Base-by-base conservation (phyloP, 2,888 invertebrate species). In the Eubasilissa splendida region DNA sequence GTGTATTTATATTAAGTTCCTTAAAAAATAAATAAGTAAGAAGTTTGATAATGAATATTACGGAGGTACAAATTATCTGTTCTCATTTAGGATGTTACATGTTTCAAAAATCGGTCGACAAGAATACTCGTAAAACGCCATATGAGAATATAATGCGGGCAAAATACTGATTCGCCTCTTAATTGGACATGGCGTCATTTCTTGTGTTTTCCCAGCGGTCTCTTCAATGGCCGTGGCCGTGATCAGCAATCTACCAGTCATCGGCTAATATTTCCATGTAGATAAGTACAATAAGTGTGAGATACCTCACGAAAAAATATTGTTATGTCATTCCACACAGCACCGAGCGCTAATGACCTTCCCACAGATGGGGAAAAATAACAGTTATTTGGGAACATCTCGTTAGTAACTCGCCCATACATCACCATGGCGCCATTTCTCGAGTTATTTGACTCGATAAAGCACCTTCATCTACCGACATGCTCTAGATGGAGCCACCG, bases 361-460 rank as follows among this genome's bases (percentile, higher is more conserved):
- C 83, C 83, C 83, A 81, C 83, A 83, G 76, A 63, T 58, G 73
- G 22, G 66, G 76, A 73, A 65, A 80, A 82, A 83, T 81, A 83
- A 83, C 79, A 79, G 79, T 75, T 75, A 80, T 80, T 79, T 74
- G 31, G 54, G 75, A 59, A 60, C 76, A 76, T 80, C 80, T 80
- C 80, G 63, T 66, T 74, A 77, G 58, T 80, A 65, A 77, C 73
- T 68, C 42, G 42, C 42, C 42, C 77, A 80, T 74, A 76, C 63
- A 68, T 68, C 79, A 79, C 73, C 58, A 42, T 31, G 60, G 63
- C 63, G 33, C 50, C 50, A 63, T 60, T 56, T 53, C 56, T 54
- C 58, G 1, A 58, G 56, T 58, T 73, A 73, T 56, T 73, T 58
- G 58, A 31, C 56, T 73, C 22, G 7, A 50, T 12, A 7, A 3